Percentiles rank a stretch among this genome's conserved stretches.
Conservation (phyloP, 2,888 invertebrate genomes). For the Bombylius major region DNA sequence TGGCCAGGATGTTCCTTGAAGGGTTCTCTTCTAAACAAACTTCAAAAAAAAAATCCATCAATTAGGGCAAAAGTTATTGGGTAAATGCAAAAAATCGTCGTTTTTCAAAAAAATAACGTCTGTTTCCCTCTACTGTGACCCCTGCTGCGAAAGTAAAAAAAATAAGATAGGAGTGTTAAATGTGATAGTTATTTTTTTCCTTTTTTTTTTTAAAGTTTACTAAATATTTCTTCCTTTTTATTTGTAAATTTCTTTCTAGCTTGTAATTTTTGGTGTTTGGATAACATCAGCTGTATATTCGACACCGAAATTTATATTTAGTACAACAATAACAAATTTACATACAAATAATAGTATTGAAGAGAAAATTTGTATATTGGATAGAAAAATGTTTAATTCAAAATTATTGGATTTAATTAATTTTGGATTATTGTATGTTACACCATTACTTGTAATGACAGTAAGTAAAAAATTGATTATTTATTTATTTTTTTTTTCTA, state of each 20-base stretch:
- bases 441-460: slow-evolving; percentile 70
- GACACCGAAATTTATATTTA: slow-evolving; percentile 72
- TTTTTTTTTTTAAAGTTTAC: background rate
- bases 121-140: no score
- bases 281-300: slow-evolving; percentile 69
- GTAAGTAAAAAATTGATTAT: slow-evolving; percentile 37
- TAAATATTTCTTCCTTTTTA: background rate
- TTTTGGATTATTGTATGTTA: slow-evolving; percentile 67
- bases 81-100: no score
- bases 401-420: slow-evolving; percentile 68
- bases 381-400: slow-evolving; percentile 64
- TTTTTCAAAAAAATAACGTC: no score
- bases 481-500: no score
- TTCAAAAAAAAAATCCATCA: no score
- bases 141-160: no score
- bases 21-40: no score
- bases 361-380: slow-evolving; percentile 53
- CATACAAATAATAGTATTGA: slow-evolving; percentile 32
- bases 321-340: slow-evolving; percentile 54
- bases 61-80: no score
- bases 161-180: no score
- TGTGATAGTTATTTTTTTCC: no score
- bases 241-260: slow-evolving; percentile 36
- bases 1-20: no score
- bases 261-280: slow-evolving; percentile 71